Conservation (phyloP, 2,797 vertebrate species). For the Botia almorhae region DNA sequence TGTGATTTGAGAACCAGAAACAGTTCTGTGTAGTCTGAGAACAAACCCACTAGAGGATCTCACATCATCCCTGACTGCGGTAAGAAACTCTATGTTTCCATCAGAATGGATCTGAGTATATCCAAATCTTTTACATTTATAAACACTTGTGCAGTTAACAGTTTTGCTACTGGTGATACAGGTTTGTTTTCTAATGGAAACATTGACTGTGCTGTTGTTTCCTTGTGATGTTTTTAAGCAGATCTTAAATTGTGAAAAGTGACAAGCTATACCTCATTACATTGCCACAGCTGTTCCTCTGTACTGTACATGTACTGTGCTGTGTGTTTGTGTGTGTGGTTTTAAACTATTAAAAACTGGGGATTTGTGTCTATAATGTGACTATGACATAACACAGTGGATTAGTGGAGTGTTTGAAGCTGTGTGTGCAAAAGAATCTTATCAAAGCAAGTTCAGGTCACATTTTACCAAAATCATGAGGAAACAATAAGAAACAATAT, state of each 20-base stretch:
- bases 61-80: constrained; percentile 54
- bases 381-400: constrained; percentile 2
- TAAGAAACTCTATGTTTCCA: constrained; percentile 52
- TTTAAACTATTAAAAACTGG: constrained; percentile 16
- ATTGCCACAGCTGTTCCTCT: constrained; percentile 35
- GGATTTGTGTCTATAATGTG: constrained; percentile 15
- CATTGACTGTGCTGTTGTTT: constrained; percentile 42
- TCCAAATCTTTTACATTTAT: not conserved
- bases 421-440: not conserved
- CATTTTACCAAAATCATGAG: constrained; percentile 28
- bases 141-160: not conserved
- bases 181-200: constrained; percentile 57
- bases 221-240: constrained; percentile 26
- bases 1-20: not conserved
- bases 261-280: constrained; percentile 29
- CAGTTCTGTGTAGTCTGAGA: not conserved
- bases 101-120: constrained; percentile 33
- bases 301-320: constrained; percentile 16
- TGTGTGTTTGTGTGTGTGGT: constrained; percentile 39
- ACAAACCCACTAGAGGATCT: constrained; percentile 46
- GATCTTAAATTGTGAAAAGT: not conserved
- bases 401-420: constrained; percentile 28
- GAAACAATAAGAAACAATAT: not conserved
- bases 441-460: constrained; percentile 4
- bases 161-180: not conserved